phyloP scores from a whole-genome alignment of 2,113 vertebrate genomes.

The Cranoglanis bouderius region DNA sequence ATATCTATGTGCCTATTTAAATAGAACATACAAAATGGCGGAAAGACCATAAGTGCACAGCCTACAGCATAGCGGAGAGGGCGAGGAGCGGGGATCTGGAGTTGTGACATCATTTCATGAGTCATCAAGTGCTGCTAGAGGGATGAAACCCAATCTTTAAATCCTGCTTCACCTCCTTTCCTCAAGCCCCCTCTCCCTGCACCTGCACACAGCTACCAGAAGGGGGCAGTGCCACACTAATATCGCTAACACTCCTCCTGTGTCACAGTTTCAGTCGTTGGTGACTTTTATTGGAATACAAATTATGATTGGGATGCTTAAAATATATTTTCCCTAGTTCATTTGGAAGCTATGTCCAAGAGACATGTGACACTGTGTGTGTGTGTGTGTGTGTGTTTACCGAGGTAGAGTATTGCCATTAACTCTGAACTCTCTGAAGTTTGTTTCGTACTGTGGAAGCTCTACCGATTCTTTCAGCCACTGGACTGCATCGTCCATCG shows the following conservation, averaged over 20 bases:
- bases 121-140: slow-evolving; percentile 57
- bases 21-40: slow-evolving; percentile 26
- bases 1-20: slow-evolving; percentile 36
- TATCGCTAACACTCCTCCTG: not conserved
- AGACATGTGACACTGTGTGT: not conserved
- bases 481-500: slow-evolving; percentile 88
- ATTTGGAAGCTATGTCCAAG: not conserved
- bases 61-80: slow-evolving; percentile 45
- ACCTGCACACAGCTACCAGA: slow-evolving; percentile 33
- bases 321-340: not conserved
- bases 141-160: slow-evolving; percentile 57
- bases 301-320: slow-evolving; percentile 10
- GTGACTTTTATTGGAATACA: not conserved
- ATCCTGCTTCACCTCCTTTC: slow-evolving; percentile 12
- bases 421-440: slow-evolving; percentile 90
- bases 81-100: slow-evolving; percentile 50
- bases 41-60: slow-evolving; percentile 29
- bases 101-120: slow-evolving; percentile 71
- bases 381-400: slow-evolving; percentile 65
- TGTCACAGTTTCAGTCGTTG: not conserved
- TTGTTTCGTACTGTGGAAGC: slow-evolving; percentile 94
- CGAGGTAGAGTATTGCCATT: slow-evolving; percentile 95
- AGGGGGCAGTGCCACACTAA: slow-evolving; percentile 30
- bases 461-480: slow-evolving; percentile 97
- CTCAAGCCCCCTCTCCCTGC: slow-evolving; percentile 9